Percentiles rank a stretch among this genome's conserved stretches.
phyloP scores from a whole-genome alignment of 2,888 invertebrate species.

The Drosophila histrio region DNA sequence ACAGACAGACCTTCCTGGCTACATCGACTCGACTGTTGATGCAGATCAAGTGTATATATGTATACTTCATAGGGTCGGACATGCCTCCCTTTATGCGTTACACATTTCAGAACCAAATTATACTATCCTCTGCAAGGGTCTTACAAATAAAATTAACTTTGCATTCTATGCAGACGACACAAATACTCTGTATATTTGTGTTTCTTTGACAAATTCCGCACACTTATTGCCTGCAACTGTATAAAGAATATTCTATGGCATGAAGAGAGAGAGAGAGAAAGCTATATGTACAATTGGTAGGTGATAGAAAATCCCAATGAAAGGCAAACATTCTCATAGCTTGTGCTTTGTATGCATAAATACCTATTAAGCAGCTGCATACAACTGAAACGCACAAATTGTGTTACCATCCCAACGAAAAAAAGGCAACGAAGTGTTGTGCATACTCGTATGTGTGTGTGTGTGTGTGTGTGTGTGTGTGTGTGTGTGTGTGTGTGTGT shows the following conservation, averaged over 20 bases:
- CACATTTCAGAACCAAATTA: no score
- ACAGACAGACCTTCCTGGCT: no score
- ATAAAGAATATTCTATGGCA: not conserved
- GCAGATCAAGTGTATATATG: no score
- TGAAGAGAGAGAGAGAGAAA: not conserved
- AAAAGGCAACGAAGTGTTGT: slow-evolving; percentile 19
- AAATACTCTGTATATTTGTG: not conserved
- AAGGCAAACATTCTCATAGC: slow-evolving; percentile 7
- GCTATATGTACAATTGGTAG: no score
- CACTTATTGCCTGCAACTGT: slow-evolving; percentile 27
- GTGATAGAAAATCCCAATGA: not conserved
- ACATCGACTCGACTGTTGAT: no score
- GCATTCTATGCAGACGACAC: not conserved
- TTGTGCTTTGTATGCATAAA: slow-evolving; percentile 40
- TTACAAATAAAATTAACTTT: not conserved
- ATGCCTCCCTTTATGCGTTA: no score
- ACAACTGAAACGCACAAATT: slow-evolving; percentile 22
- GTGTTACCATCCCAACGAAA: slow-evolving; percentile 12
- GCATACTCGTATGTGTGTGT: not conserved
- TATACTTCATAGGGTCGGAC: no score
- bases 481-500: slow-evolving; percentile 1
- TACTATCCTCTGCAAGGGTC: no score
- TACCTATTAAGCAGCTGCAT: slow-evolving; percentile 50
- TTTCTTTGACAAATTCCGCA: not conserved
- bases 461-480: slow-evolving; percentile 5